Base-by-base conservation (phyloP, 1,140 invertebrate species). In the Diorhabda elongata region DNA sequence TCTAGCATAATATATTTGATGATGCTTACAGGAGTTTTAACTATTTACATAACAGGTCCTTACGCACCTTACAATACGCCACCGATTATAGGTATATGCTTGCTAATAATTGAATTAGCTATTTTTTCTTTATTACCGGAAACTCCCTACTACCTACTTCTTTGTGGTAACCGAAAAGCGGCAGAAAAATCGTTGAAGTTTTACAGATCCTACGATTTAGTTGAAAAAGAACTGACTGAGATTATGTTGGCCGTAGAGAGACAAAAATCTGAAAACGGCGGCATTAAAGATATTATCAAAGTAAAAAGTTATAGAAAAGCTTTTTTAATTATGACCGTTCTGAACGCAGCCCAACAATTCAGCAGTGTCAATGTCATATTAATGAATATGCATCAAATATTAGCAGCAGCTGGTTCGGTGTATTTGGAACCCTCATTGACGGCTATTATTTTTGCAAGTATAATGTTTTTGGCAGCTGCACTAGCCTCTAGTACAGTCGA, bases 341-440 rank as follows among this genome's bases (percentile, higher is more conserved):
- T 78, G 3, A 77, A 76, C 62, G 71, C 66, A 47, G 73, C 69
- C 3, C 76, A 79, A 62, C 72, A 77, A 59, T 73, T 76, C 42
- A 66, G 70, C 9, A 72, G 73, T 6, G 75, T 76, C 61, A 76
- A 68, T n/a, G 85, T 83, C 3, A 81, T 88, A 44, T 81, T 86
- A 71, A 87, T 86, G 71, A 87, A 86, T 70, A 80, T 85, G 2
- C 82, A 84, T 8, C 75, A 78, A 3, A 86, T 82, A 75, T 83
- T 82, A 42, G 71, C 68, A 58, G 67, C 74, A 44, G 83, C 85
- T 7, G 80, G 79, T 2, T 76, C 73, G 5, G 74, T 66, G 9
- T 73, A 71, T 9, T 58, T 82, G 47, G 45, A 75, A 2, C 60
- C 75, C 2, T 70, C 74, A 42, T 60, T 73, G 1, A 76, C 81